Conservation (phyloP, 2,113 vertebrate species). For the Callipepla californica region DNA sequence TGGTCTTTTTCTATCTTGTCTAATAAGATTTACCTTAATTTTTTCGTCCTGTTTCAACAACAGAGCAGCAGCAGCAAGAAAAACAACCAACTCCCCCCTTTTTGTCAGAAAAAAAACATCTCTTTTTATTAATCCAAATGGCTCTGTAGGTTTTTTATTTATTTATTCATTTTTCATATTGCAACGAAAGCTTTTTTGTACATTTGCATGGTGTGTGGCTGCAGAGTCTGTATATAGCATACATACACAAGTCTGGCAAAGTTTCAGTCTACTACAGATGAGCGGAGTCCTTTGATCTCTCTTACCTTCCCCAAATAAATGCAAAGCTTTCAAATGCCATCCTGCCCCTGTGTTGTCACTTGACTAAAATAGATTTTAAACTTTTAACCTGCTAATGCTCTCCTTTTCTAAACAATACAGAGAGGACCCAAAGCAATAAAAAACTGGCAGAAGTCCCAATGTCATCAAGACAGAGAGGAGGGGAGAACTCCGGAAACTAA, state of each 20-base stretch:
- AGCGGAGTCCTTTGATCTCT: background rate
- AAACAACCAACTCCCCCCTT: background rate
- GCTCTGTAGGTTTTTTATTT: background rate
- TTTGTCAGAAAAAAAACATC: background rate
- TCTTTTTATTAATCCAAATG: conserved; percentile 21
- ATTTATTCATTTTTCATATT: background rate
- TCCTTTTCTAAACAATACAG: conserved; percentile 24
- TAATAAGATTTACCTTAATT: conserved; percentile 30
- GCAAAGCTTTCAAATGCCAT: conserved; percentile 28
- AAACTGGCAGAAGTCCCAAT: background rate
- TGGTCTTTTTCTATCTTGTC: background rate
- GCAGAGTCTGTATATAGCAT: background rate
- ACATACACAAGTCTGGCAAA: background rate
- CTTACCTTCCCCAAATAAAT: background rate
- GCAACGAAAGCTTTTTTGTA: background rate
- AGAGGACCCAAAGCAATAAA: conserved; percentile 16
- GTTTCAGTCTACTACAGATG: conserved; percentile 2
- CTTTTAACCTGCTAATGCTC: conserved; percentile 22
- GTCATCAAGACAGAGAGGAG: background rate
- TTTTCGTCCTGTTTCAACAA: conserved; percentile 3
- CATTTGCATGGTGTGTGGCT: background rate
- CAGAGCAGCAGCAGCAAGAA: background rate
- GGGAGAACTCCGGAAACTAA: background rate
- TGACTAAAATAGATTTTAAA: conserved; percentile 47
- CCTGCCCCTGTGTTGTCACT: conserved; percentile 6